Conservation (phyloP, 2,113 vertebrate species). For the Carassius auratus region DNA sequence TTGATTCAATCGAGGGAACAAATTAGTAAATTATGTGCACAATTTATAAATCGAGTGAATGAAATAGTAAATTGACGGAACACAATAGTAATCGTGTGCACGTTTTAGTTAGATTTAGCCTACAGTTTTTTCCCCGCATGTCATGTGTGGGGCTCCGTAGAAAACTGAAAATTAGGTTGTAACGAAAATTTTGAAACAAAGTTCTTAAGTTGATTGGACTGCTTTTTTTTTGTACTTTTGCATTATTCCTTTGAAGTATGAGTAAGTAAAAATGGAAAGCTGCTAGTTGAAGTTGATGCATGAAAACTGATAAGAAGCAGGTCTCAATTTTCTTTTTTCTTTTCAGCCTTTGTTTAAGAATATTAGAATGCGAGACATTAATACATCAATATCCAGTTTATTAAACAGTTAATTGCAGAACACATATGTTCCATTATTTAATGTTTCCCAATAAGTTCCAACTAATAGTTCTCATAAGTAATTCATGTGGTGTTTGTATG, state of each 20-base stretch:
- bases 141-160: too few species aligned
- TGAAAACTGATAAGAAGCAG: neutral
- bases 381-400: neutral
- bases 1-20: too few species aligned
- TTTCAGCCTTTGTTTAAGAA: neutral
- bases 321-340: neutral
- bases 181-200: neutral
- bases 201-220: neutral
- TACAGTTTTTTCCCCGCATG: too few species aligned
- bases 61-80: too few species aligned
- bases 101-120: too few species aligned
- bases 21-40: too few species aligned
- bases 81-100: too few species aligned
- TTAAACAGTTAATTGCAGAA: neutral
- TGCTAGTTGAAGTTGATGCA: neutral
- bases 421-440: constrained; percentile 8
- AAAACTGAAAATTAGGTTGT: neutral
- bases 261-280: neutral
- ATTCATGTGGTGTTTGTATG: neutral
- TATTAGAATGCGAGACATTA: neutral
- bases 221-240: neutral
- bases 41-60: too few species aligned
- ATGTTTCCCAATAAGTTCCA: constrained; percentile 30
- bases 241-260: neutral
- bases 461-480: constrained; percentile 22